These are phyloP conservation scores for Heliconius aoede DNA, from an alignment of 2,888 invertebrate species.

Conservation along the genomic window DNA sequence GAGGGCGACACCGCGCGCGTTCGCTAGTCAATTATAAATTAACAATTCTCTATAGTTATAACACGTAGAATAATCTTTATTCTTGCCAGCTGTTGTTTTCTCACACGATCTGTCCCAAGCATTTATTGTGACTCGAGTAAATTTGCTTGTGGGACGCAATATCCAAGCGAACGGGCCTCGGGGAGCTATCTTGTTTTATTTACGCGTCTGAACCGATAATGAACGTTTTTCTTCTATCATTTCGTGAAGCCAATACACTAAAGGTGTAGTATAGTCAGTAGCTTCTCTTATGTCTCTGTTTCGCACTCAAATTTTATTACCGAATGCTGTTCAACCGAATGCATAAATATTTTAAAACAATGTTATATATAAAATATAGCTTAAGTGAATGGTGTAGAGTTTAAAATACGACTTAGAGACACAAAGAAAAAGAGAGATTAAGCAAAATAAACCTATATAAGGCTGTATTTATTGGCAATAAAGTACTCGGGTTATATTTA, in stretches of 20 bases:
- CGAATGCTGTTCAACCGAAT: constrained; percentile 60
- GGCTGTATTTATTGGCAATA: constrained; percentile 63
- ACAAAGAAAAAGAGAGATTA: constrained; percentile 56
- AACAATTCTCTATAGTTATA: not conserved
- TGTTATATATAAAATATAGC: constrained; percentile 49
- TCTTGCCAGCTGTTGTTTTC: constrained; percentile 59
- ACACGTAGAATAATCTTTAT: constrained; percentile 57
- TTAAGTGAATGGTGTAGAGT: constrained; percentile 49
- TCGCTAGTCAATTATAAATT: not conserved
- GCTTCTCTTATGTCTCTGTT: constrained; percentile 53
- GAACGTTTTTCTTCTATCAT: constrained; percentile 75
- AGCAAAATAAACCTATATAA: constrained; percentile 65
- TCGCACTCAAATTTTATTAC: constrained; percentile 63
- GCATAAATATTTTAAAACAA: constrained; percentile 51
- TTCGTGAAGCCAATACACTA: constrained; percentile 71
- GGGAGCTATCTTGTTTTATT: constrained; percentile 80
- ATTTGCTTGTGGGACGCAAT: constrained; percentile 82
- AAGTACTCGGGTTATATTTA: constrained; percentile 65
- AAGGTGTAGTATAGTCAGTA: constrained; percentile 69
- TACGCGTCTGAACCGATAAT: constrained; percentile 74
- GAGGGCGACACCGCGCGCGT: too few species aligned
- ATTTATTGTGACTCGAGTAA: constrained; percentile 80
- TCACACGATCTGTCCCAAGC: constrained; percentile 71
- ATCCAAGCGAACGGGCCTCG: constrained; percentile 73
- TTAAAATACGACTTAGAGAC: constrained; percentile 46